Conservation (phyloP, 2,888 invertebrate species). For the Brachyopa scutellaris region DNA sequence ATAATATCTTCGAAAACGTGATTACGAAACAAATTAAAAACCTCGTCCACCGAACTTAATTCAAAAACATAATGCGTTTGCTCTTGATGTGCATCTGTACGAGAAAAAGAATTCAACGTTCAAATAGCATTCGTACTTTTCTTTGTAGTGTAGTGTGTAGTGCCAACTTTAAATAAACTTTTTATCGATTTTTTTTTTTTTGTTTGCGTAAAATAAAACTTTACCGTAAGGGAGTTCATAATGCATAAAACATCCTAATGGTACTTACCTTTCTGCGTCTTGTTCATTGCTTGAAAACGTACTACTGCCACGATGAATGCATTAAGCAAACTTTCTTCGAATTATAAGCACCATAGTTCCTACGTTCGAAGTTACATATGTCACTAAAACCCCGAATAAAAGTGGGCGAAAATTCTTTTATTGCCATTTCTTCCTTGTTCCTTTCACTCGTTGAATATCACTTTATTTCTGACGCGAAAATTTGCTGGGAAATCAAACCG, state of each 20-base stretch:
- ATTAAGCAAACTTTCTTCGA: conserved; percentile 51
- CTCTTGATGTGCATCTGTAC: background rate
- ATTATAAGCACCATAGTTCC: conserved; percentile 40
- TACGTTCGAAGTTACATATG: conserved; percentile 56
- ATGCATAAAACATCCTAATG: conserved; percentile 21
- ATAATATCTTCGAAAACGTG: too few species aligned
- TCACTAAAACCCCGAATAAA: conserved; percentile 59
- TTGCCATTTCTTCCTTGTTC: conserved; percentile 64
- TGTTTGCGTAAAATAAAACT: background rate
- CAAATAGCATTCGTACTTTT: background rate
- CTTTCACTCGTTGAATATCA: conserved; percentile 51
- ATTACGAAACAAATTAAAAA: too few species aligned
- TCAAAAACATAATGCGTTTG: too few species aligned
- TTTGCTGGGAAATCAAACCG: conserved; percentile 45
- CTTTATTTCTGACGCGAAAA: conserved; percentile 41
- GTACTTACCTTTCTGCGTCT: background rate
- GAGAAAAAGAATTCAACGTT: too few species aligned
- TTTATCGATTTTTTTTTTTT: conserved; percentile 40
- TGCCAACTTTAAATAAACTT: conserved; percentile 26
- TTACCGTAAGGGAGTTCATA: background rate
- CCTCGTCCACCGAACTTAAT: too few species aligned
- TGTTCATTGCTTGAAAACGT: background rate
- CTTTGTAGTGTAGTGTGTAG: too few species aligned
- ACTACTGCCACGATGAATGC: conserved; percentile 34
- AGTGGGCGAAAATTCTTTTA: conserved; percentile 48